Evolutionary conservation across 2,888 invertebrate species (phyloP).

Genomic region (Trichopoda pennipes): DNA sequence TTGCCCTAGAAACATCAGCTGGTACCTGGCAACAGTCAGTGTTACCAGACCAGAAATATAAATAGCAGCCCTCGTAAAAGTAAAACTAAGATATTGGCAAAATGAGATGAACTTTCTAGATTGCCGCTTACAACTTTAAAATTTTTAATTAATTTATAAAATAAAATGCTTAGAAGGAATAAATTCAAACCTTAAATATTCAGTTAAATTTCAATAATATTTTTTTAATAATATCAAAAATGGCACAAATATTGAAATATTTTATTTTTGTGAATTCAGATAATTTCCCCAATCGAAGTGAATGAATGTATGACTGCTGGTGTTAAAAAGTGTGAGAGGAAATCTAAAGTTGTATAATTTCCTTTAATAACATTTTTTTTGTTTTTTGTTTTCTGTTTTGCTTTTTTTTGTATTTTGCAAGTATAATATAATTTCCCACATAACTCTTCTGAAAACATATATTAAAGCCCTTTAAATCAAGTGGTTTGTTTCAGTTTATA

Average conservation of each 20-base stretch:
- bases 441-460: too few species aligned
- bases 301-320: background rate
- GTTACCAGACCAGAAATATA: too few species aligned
- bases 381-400: conserved; percentile 12
- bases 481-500: too few species aligned
- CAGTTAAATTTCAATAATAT: background rate
- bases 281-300: conserved; percentile 10
- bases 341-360: conserved; percentile 45
- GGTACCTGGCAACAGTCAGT: too few species aligned
- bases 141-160: too few species aligned
- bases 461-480: background rate
- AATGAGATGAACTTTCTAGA: too few species aligned
- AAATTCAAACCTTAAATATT: too few species aligned
- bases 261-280: conserved; percentile 5
- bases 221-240: background rate
- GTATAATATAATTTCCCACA: conserved; percentile 1
- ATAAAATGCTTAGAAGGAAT: too few species aligned
- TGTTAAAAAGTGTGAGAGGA: conserved; percentile 15
- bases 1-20: too few species aligned
- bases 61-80: too few species aligned
- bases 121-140: too few species aligned
- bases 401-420: conserved; percentile 28
- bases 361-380: conserved; percentile 58
- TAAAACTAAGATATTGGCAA: too few species aligned
- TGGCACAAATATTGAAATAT: background rate